Evolutionary conservation across 2,113 vertebrate species (phyloP).

Genomic region (Megaleporinus macrocephalus): DNA sequence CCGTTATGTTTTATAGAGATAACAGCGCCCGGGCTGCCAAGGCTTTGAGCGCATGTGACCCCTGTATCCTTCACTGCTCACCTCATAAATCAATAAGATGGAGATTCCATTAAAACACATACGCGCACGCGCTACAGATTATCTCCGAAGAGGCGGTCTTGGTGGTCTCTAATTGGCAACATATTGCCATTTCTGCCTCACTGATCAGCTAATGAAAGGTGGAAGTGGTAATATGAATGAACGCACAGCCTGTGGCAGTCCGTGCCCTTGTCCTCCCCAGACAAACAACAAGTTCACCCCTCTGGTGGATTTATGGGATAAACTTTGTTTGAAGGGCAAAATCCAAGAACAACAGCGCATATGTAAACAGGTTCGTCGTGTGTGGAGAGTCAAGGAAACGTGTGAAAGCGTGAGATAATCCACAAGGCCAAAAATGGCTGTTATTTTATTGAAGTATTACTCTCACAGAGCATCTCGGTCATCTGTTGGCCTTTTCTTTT

Average conservation of each 20-base stretch:
- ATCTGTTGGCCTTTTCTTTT: too few relatives aligned
- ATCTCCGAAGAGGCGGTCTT: not conserved
- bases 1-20: conserved; percentile 8
- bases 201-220: conserved; percentile 22
- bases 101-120: conserved; percentile 16
- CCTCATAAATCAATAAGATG: conserved; percentile 15
- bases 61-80: conserved; percentile 7
- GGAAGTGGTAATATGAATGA: conserved; percentile 16
- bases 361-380: not conserved
- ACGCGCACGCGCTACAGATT: not conserved
- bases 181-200: conserved; percentile 18
- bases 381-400: not conserved
- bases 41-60: conserved; percentile 20
- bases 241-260: conserved; percentile 1
- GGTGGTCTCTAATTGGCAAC: conserved; percentile 16
- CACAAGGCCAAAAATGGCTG: too few relatives aligned
- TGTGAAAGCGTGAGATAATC: too few relatives aligned
- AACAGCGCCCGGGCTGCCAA: conserved; percentile 5
- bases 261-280: conserved; percentile 1
- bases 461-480: too few relatives aligned
- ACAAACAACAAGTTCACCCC: not conserved
- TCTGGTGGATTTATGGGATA: not conserved
- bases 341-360: not conserved
- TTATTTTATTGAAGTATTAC: too few relatives aligned
- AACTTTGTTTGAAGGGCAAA: conserved; percentile 7